These are phyloP conservation scores for Corvus hawaiiensis DNA, from an alignment of 2,113 vertebrate species.

Conservation along the genomic window DNA sequence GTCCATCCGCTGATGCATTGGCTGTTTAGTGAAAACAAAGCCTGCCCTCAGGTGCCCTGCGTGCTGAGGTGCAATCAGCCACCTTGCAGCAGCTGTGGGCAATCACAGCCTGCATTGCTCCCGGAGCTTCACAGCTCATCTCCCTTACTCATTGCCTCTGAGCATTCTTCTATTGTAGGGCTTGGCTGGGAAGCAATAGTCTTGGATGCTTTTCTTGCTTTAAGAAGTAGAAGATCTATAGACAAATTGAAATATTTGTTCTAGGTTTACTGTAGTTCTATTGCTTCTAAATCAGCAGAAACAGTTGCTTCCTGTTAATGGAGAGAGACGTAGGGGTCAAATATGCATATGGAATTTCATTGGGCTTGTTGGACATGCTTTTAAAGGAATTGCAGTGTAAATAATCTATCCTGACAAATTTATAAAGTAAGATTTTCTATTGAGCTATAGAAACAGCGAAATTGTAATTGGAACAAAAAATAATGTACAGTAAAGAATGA, in stretches of 20 bases:
- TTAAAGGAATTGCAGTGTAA: background rate
- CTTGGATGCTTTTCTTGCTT: background rate
- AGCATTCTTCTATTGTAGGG: fast-evolving
- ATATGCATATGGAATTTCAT: fast-evolving
- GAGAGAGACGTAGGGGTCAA: background rate
- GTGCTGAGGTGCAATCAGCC: background rate
- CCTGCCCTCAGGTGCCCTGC: fast-evolving
- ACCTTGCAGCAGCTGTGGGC: background rate
- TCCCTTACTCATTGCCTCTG: too few species aligned
- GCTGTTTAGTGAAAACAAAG: background rate
- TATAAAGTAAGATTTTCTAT: background rate
- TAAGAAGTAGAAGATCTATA: background rate
- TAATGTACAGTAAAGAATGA: background rate
- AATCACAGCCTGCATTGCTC: too few species aligned
- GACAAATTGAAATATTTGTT: background rate
- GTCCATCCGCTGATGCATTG: too few species aligned
- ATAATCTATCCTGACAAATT: background rate
- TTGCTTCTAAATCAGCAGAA: background rate
- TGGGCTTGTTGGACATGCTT: background rate
- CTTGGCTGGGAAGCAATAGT: background rate
- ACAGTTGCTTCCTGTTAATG: background rate
- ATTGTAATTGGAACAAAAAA: background rate
- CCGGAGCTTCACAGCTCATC: fast-evolving
- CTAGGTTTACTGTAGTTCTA: background rate
- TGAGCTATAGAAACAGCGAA: background rate